Conservation (phyloP, 1,140 invertebrate species). For the Trichonephila inaurata region DNA sequence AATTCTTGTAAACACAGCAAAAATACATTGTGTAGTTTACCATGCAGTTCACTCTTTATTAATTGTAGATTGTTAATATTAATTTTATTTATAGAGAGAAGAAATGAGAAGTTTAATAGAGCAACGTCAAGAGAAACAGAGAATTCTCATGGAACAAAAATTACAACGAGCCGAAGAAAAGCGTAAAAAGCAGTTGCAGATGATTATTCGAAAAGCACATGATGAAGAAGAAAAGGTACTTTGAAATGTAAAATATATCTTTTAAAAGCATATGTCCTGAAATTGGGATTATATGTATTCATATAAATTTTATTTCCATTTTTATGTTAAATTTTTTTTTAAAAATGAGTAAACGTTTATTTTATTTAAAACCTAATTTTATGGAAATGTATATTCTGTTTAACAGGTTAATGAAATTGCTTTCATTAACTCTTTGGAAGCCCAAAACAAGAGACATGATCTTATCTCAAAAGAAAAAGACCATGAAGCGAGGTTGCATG, state of each 20-base stretch:
- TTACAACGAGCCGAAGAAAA: constrained; percentile 95
- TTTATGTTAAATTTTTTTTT: too few relatives aligned
- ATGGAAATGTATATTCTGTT: background rate
- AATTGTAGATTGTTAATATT: too few relatives aligned
- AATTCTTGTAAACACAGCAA: too few relatives aligned
- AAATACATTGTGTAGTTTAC: too few relatives aligned
- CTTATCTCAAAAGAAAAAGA: constrained; percentile 89
- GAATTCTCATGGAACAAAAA: constrained; percentile 91
- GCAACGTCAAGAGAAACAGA: constrained; percentile 91
- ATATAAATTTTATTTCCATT: too few relatives aligned
- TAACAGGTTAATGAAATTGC: constrained; percentile 93
- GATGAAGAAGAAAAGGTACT: constrained; percentile 95
- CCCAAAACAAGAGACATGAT: constrained; percentile 96
- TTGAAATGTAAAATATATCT: background rate
- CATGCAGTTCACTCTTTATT: too few relatives aligned
- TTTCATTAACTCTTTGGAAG: constrained; percentile 97
- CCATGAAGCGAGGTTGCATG: constrained; percentile 90
- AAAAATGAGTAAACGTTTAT: too few relatives aligned
- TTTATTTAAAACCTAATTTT: too few relatives aligned
- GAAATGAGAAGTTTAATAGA: constrained; percentile 94
- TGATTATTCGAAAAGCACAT: constrained; percentile 95
- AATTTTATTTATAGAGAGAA: constrained; percentile 84
- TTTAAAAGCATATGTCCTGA: too few relatives aligned
- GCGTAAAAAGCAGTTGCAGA: constrained; percentile 88
- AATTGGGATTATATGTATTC: too few relatives aligned